Conservation (phyloP, 2,888 invertebrate species). For the Amblyjoppa fuscipennis region DNA sequence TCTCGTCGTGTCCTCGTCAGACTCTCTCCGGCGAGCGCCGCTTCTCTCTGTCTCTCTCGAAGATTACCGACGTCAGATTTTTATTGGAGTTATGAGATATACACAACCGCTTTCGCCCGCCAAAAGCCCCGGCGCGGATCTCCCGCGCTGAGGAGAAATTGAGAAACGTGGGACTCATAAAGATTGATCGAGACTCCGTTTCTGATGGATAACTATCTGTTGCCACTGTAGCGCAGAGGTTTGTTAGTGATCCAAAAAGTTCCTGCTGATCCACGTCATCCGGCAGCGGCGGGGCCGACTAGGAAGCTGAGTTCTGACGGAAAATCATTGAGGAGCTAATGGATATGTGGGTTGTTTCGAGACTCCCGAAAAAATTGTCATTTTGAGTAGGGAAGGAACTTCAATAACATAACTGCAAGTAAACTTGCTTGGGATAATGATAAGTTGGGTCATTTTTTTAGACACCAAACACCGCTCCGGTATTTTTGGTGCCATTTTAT, state of each 20-base stretch:
- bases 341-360: no score
- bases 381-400: no score
- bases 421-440: no score
- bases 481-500: no score
- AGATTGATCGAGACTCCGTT: slow-evolving; percentile 75
- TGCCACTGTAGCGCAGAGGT: slow-evolving; percentile 15
- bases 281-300: neutral
- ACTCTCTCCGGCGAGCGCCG: slow-evolving; percentile 56
- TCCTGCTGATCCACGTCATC: neutral
- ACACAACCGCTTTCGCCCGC: slow-evolving; percentile 1
- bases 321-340: neutral
- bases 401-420: no score
- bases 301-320: neutral
- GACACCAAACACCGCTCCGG: no score
- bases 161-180: slow-evolving; percentile 78
- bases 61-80: slow-evolving; percentile 82
- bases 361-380: no score
- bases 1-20: slow-evolving; percentile 31
- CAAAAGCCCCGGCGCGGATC: slow-evolving; percentile 33
- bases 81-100: slow-evolving; percentile 78
- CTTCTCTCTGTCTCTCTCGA: slow-evolving; percentile 64
- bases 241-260: slow-evolving; percentile 30
- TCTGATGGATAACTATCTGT: slow-evolving; percentile 14
- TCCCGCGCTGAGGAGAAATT: slow-evolving; percentile 62
- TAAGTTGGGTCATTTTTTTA: no score